These are phyloP conservation scores for Prenolepis imparis DNA, from an alignment of 2,888 invertebrate genomes.

Conservation along the genomic window DNA sequence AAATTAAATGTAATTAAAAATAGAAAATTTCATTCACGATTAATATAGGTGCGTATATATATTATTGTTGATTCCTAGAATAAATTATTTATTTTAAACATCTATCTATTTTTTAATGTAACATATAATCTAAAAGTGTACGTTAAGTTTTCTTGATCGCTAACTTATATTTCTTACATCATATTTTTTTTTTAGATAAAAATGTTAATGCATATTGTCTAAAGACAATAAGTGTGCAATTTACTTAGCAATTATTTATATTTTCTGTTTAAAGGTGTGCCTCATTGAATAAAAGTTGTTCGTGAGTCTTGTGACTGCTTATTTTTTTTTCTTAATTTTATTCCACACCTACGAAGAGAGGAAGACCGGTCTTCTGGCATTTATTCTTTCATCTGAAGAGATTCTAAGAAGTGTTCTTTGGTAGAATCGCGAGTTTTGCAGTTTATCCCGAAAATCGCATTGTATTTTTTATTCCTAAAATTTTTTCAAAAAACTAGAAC, in stretches of 20 bases:
- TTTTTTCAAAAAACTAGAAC: not conserved
- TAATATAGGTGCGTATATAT: not conserved
- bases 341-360: constrained; percentile 39
- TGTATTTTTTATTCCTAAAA: not conserved
- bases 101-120: not conserved
- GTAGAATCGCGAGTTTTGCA: not conserved
- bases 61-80: not conserved
- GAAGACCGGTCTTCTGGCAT: constrained; percentile 55
- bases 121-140: not conserved
- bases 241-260: not conserved
- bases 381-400: constrained; percentile 21
- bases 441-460: not conserved
- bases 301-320: constrained; percentile 11
- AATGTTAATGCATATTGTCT: not conserved
- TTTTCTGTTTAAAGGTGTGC: not conserved
- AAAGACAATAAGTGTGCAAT: not conserved
- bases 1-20: not conserved
- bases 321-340: constrained; percentile 42
- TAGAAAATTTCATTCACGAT: not conserved
- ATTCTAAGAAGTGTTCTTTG: constrained; percentile 23
- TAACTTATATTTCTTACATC: not conserved
- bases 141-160: not conserved
- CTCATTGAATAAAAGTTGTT: constrained; percentile 17
- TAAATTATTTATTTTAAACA: constrained; percentile 3
- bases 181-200: not conserved